Percentiles rank a stretch among this genome's conserved stretches.
phyloP scores from a whole-genome alignment of 2,113 vertebrate genomes.

The Hippolais icterina region DNA sequence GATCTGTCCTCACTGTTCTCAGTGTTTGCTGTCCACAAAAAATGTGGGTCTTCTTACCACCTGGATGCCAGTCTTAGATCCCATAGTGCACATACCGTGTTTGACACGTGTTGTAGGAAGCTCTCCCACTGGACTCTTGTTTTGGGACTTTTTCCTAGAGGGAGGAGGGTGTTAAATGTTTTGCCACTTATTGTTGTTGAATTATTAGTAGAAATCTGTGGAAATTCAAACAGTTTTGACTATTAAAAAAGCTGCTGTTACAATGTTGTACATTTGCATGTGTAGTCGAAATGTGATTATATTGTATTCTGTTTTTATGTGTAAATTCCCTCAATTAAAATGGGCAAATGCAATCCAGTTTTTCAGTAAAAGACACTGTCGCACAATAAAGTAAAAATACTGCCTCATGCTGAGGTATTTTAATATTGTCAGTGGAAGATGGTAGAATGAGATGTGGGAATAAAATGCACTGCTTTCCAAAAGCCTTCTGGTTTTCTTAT shows the following conservation, averaged over 20 bases:
- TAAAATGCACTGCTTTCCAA: conserved; percentile 51
- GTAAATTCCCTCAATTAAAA: conserved; percentile 18
- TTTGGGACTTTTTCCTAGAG: conserved; percentile 34
- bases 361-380: conserved; percentile 42
- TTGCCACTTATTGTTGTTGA: conserved; percentile 30
- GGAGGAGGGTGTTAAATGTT: conserved; percentile 18
- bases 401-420: conserved; percentile 48
- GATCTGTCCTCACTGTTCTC: conserved; percentile 13
- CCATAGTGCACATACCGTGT: not conserved
- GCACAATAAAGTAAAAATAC: conserved; percentile 31
- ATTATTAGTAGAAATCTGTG: conserved; percentile 11
- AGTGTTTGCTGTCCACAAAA: not conserved
- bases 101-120: not conserved
- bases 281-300: not conserved
- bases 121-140: not conserved
- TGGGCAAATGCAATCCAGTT: conserved; percentile 8
- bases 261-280: conserved; percentile 18
- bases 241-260: conserved; percentile 34
- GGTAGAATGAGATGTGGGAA: conserved; percentile 12
- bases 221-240: not conserved
- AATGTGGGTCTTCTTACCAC: not conserved
- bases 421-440: conserved; percentile 17
- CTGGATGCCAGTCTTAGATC: not conserved
- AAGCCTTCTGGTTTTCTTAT: conserved; percentile 41
- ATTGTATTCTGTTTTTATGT: not conserved